Percentiles rank a stretch among this genome's conserved stretches.
Conservation (phyloP, 2,888 invertebrate genomes). For the Cephalotes varians region DNA sequence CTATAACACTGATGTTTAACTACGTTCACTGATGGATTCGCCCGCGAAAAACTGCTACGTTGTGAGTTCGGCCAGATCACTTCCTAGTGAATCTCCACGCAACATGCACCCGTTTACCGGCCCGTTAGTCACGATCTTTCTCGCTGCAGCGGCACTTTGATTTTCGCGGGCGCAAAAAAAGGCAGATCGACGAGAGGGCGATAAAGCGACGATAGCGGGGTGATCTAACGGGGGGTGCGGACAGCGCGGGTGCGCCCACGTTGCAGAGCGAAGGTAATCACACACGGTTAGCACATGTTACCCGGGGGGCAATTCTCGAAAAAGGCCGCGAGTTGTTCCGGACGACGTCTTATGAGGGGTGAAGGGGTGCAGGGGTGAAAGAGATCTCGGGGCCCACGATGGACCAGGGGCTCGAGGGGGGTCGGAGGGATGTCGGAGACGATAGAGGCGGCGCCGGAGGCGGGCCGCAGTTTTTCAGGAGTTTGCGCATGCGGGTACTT, state of each 20-base stretch:
- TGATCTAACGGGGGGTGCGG: constrained; percentile 22
- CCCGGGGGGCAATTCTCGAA: constrained; percentile 77
- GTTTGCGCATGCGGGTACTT: constrained; percentile 85
- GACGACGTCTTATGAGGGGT: constrained; percentile 79
- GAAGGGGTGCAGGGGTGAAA: constrained; percentile 63
- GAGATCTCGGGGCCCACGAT: constrained; percentile 52
- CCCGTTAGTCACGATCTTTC: constrained; percentile 26
- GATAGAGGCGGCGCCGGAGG: constrained; percentile 83
- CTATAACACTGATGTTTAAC: constrained; percentile 21
- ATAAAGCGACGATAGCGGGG: constrained; percentile 17
- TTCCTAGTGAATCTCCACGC: background rate
- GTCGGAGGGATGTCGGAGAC: constrained; percentile 71
- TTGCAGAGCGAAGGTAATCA: constrained; percentile 68
- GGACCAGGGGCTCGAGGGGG: constrained; percentile 53
- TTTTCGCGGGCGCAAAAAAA: constrained; percentile 57
- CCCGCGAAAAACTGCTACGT: background rate
- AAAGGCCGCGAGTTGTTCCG: constrained; percentile 76
- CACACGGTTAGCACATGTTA: constrained; percentile 77
- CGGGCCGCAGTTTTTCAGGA: constrained; percentile 83
- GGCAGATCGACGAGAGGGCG: constrained; percentile 14
- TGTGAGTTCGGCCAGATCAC: background rate
- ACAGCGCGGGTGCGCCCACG: constrained; percentile 53
- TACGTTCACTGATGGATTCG: background rate
- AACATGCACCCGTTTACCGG: constrained; percentile 25
- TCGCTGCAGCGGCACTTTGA: constrained; percentile 60